Base-by-base conservation (phyloP, 30 jellyfish, hydroid and myxozoan species). In the Aurelia sp. region DNA sequence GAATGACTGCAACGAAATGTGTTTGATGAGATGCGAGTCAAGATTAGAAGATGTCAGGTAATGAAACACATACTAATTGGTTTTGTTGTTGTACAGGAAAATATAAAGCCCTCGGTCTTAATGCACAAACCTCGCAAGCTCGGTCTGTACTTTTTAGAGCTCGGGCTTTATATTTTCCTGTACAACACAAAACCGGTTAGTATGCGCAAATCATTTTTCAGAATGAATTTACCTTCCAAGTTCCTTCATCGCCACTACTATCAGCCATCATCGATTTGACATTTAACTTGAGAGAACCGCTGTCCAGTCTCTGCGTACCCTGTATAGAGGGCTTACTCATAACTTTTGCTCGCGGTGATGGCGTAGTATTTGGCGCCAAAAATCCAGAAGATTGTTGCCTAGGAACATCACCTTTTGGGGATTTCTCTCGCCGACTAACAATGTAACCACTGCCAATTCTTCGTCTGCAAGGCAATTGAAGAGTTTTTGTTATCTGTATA, bases 391-490 rank as follows among this genome's bases (percentile, higher is more conserved):
- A 82, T 40, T 71, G 85, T 40, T 70, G 71, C 61, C 73, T 64
- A 47, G 74, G 52, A 20, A 82, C 16, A 27, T 82, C 91, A 9
- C 63, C 82, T 41, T 69, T 66, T 4, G 79, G 71, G 18, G 86
- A 82, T 37, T 82, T 82, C 31, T 44, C 81, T 50, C 91, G 66
- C 21, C 91, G 72, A 68, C 91, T 82, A 62, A 82, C 83, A 6
- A 84, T 31, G 53, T 73, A 63, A 4, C 93, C 93, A 58, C 87
- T 84, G 37, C 87, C 93, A 23, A 84, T 62, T 20, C 87, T 71
- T 8, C 68, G 62, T 40, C 83, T 80, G 63, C 19, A 22, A 22
- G 21, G 55, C 7, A 12, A 7, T 7, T 44, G 0, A 44, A 44
- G 8, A 44, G 55, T 16, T 44, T 5, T 44, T 7, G 13, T 44